Percentiles rank a stretch among this genome's conserved stretches.
Conservation (phyloP, 2,113 vertebrate species). For the Glaucidium brasilianum region DNA sequence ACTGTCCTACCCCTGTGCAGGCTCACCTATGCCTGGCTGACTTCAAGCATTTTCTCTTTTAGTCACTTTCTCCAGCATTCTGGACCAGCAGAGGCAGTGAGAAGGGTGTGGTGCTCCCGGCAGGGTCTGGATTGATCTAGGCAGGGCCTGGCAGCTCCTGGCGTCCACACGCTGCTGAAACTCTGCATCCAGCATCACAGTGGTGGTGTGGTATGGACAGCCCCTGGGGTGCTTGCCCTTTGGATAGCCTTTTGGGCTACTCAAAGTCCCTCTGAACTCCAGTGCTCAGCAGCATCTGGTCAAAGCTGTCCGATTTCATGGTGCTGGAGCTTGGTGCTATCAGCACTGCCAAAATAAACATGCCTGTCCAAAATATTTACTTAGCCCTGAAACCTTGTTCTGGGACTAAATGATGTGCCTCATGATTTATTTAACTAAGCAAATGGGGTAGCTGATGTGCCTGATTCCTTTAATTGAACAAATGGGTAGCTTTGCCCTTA, state of each 20-base stretch:
- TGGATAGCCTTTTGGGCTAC: background rate
- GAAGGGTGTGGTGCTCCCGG: no score
- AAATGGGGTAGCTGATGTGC: background rate
- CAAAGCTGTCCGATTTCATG: accelerated
- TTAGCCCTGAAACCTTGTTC: background rate
- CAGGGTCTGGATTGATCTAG: background rate
- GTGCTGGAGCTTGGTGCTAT: background rate
- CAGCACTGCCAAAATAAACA: background rate
- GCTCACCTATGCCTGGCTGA: background rate
- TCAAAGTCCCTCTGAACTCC: background rate
- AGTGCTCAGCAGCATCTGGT: background rate
- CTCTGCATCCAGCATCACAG: background rate
- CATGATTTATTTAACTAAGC: background rate
- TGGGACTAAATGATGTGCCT: background rate
- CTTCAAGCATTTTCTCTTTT: background rate
- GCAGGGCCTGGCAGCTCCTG: background rate
- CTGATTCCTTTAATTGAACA: background rate
- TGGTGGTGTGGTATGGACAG: accelerated
- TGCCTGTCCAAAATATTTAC: background rate
- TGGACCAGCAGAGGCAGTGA: background rate
- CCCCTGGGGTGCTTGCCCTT: background rate
- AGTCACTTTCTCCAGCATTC: background rate
- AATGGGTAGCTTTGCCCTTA: background rate
- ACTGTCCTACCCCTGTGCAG: background rate
- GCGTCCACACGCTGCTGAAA: background rate